Conservation (phyloP, 2,888 invertebrate genomes). For the Apoda limacodes region DNA sequence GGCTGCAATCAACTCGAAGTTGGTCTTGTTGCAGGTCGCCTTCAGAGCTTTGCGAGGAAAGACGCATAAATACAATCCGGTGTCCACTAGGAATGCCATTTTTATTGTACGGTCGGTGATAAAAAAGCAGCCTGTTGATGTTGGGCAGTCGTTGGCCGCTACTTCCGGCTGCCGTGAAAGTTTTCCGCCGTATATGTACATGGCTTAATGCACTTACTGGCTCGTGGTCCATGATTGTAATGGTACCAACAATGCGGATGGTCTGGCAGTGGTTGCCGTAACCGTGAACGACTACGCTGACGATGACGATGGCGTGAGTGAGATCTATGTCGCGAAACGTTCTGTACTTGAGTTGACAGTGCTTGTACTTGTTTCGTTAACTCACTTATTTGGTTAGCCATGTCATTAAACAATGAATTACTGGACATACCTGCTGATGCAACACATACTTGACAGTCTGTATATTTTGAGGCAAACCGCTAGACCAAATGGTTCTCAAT, state of each 20-base stretch:
- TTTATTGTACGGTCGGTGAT: slow-evolving; percentile 20
- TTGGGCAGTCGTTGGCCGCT: slow-evolving; percentile 21
- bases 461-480: slow-evolving; percentile 1
- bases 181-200: slow-evolving; percentile 18
- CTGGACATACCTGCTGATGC: too few relatives aligned
- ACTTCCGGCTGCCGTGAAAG: slow-evolving; percentile 17
- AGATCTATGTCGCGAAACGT: slow-evolving; percentile 1
- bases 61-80: slow-evolving; percentile 19
- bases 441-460: slow-evolving; percentile 2
- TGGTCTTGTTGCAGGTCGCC: slow-evolving; percentile 11
- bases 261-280: slow-evolving; percentile 8
- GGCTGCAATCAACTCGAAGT: slow-evolving; percentile 26
- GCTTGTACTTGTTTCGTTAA: too few relatives aligned
- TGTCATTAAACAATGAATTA: too few relatives aligned
- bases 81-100: slow-evolving; percentile 19
- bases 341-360: slow-evolving; percentile 5
- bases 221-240: slow-evolving; percentile 6
- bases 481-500: slow-evolving; percentile 3
- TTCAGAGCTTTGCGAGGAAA: slow-evolving; percentile 15
- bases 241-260: too few relatives aligned
- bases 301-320: not conserved
- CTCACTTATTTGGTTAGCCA: too few relatives aligned
- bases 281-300: slow-evolving; percentile 1
- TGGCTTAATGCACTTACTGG: slow-evolving; percentile 14
- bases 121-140: slow-evolving; percentile 21